Conservation (phyloP, 2,888 invertebrate species). For the Germaria angustata region DNA sequence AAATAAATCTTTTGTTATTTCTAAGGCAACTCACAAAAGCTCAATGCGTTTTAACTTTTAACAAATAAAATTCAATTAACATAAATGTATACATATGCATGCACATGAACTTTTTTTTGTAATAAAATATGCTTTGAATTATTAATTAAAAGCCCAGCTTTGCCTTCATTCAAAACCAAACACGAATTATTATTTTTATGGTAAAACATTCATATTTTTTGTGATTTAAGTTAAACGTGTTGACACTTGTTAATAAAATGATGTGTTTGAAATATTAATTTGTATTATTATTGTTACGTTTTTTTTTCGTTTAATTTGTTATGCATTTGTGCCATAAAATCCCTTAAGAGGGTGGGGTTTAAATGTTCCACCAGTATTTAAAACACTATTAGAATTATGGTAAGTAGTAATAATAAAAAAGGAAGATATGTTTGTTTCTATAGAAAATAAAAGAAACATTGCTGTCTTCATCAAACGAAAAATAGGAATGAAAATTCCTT, state of each 20-base stretch:
- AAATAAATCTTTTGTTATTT: neutral
- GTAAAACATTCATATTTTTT: conserved; percentile 43
- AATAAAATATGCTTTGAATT: conserved; percentile 7
- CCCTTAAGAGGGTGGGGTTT: conserved; percentile 44
- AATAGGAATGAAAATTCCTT: neutral
- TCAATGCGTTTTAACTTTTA: neutral
- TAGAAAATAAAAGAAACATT: conserved; percentile 16
- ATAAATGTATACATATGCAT: neutral
- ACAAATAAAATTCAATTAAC: neutral
- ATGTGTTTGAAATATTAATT: conserved; percentile 63
- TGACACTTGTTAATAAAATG: conserved; percentile 63
- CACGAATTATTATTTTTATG: conserved; percentile 5
- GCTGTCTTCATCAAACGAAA: conserved; percentile 10
- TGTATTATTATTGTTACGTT: too few relatives aligned
- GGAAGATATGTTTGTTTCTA: neutral
- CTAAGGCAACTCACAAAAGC: neutral
- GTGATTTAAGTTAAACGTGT: conserved; percentile 55
- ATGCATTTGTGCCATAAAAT: neutral
- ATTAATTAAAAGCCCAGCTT: conserved; percentile 10
- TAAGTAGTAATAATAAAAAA: conserved; percentile 32
- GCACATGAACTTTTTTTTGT: neutral
- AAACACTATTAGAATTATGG: conserved; percentile 60
- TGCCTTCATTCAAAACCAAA: neutral
- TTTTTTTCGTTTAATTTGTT: neutral
- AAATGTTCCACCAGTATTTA: conserved; percentile 54